Base-by-base conservation (phyloP, 2,888 invertebrate genomes). In the Hirtodrosophila trivittata region DNA sequence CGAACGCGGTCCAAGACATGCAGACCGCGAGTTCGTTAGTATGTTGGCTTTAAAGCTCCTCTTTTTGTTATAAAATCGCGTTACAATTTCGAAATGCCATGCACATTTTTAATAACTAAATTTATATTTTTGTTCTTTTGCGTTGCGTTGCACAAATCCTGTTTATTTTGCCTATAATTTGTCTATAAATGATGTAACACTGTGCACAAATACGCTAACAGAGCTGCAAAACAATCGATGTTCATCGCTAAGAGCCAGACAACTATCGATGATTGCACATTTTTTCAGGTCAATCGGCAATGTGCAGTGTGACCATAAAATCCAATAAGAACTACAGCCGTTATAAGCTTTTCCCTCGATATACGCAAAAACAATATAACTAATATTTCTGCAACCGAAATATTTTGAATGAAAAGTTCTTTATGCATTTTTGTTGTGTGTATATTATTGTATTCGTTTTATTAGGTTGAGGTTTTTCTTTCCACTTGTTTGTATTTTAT, bases 391-490 rank as follows among this genome's bases (percentile, higher is more conserved):
- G n/a, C n/a, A n/a, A n/a, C n/a, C n/a, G n/a, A n/a, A n/a, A n/a
- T n/a, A n/a, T n/a, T n/a, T n/a, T n/a, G n/a, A n/a, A n/a, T n/a
- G n/a, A n/a, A n/a, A n/a, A n/a, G n/a, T n/a, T n/a, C n/a, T n/a
- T n/a, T n/a, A n/a, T n/a, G 16, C 25, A 3, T 9, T 47, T 9
- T 42, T 42, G 52, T 43, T 47, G 2, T 77, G 71, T 77, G 68
- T 83, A 68, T 83, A 77, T 83, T 78, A 83, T 83, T 80, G 75
- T 82, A 82, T 66, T 69, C 63, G 64, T 71, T 82, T 78, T 69
- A 75, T 80, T 81, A 57, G 14, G 64, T 58, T 67, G 51, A 54
- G 56, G 67, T 58, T 66, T 69, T 66, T 72, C 66, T 60, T 74
- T 77, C 70, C 77, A 81, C 63, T 70, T 72, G 68, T 75, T 69